These are phyloP conservation scores for Anolis carolinensis DNA, from an alignment of 2,113 vertebrate species.

Conservation along the genomic window DNA sequence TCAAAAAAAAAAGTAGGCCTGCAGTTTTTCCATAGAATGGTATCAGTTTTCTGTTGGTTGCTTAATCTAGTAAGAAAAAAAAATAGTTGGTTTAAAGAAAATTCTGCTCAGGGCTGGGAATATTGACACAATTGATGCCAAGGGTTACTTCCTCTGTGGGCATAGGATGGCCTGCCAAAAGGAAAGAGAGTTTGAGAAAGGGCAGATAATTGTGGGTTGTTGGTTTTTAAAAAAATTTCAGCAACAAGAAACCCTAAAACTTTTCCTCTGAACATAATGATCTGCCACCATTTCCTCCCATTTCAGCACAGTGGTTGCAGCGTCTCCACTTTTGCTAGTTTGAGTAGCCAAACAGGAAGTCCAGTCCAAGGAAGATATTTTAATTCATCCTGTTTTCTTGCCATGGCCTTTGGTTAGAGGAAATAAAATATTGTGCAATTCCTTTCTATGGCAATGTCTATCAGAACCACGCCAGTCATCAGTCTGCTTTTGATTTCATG, in stretches of 20 bases:
- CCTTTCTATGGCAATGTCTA: neutral
- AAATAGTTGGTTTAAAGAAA: conserved; percentile 25
- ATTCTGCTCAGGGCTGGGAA: conserved; percentile 2
- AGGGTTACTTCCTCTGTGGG: conserved; percentile 34
- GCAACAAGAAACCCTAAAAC: conserved; percentile 19
- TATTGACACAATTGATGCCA: conserved; percentile 35
- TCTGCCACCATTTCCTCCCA: conserved; percentile 4
- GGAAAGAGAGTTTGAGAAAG: conserved; percentile 1
- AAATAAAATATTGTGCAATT: conserved; percentile 11
- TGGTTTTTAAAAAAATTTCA: conserved; percentile 12
- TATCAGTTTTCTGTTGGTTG: conserved; percentile 23
- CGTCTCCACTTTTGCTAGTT: conserved; percentile 2
- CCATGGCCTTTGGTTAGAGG: neutral
- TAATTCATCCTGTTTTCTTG: neutral
- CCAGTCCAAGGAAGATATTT: neutral
- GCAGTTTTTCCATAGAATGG: neutral
- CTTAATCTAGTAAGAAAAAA: neutral
- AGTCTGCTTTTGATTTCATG: neutral
- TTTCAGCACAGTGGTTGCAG: conserved; percentile 10
- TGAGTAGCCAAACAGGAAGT: conserved; percentile 13
- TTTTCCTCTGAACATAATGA: neutral
- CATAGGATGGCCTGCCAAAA: conserved; percentile 8
- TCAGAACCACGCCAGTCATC: neutral
- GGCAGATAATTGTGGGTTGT: conserved; percentile 26
- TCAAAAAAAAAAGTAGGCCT: neutral